Percentiles rank a stretch among this genome's conserved stretches.
Evolutionary conservation across 1,140 invertebrate genomes (phyloP).

Genomic region (Drosophila elegans): DNA sequence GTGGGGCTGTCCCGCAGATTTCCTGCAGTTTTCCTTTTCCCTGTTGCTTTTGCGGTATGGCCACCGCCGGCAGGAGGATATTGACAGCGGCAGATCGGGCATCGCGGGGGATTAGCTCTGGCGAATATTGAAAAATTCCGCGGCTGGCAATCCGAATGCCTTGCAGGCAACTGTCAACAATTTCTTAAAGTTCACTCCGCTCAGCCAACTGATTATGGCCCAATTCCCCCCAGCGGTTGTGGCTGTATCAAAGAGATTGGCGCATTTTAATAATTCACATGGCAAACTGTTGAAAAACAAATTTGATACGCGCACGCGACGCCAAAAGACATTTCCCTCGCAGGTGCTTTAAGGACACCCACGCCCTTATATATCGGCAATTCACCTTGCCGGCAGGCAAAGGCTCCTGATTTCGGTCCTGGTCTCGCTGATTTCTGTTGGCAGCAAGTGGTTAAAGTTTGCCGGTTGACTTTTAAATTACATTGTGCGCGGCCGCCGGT

Average conservation of each 20-base stretch:
- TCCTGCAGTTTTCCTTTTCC: slow-evolving; percentile 37
- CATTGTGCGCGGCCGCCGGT: slow-evolving; percentile 17
- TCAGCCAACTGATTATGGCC: slow-evolving; percentile 31
- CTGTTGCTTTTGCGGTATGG: slow-evolving; percentile 36
- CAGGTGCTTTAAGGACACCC: slow-evolving; percentile 28
- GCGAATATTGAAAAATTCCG: slow-evolving; percentile 53
- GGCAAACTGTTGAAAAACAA: slow-evolving; percentile 36
- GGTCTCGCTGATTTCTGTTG: slow-evolving; percentile 25
- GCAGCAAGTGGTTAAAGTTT: slow-evolving; percentile 67
- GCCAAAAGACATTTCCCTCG: slow-evolving; percentile 24
- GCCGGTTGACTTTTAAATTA: slow-evolving; percentile 63
- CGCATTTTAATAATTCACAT: slow-evolving; percentile 68
- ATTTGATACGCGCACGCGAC: slow-evolving; percentile 34
- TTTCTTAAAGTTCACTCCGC: slow-evolving; percentile 38
- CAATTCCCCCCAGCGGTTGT: slow-evolving; percentile 30
- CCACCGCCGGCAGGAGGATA: slow-evolving; percentile 38
- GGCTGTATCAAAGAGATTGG: slow-evolving; percentile 58
- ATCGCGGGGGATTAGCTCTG: slow-evolving; percentile 31
- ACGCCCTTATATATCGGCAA: slow-evolving; percentile 26
- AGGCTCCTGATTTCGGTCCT: slow-evolving; percentile 4
- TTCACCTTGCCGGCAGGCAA: slow-evolving; percentile 28
- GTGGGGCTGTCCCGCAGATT: slow-evolving; percentile 40
- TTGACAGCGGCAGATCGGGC: slow-evolving; percentile 37
- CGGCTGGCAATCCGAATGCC: slow-evolving; percentile 24
- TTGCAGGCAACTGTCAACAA: slow-evolving; percentile 42